Percentiles rank a stretch among this genome's conserved stretches.
phyloP scores from a whole-genome alignment of 2,888 invertebrate species.

The Nemurella pictetii region DNA sequence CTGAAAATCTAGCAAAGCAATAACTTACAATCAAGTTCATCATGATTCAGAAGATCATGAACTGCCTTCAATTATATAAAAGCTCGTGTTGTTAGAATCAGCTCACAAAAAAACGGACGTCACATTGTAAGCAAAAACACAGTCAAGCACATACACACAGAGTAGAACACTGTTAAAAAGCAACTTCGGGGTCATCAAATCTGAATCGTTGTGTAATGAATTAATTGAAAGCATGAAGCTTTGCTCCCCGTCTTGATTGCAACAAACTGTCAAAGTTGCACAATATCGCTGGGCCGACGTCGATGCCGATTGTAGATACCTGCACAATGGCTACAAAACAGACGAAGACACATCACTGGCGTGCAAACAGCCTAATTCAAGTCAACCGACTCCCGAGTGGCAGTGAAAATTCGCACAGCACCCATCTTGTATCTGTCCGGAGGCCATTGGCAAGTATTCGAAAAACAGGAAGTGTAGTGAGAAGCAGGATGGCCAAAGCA shows the following conservation, averaged over 20 bases:
- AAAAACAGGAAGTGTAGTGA: slow-evolving; percentile 23
- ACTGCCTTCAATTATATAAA: not conserved
- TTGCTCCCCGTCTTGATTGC: too few species aligned
- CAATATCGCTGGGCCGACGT: too few species aligned
- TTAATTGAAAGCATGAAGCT: not conserved
- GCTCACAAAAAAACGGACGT: not conserved
- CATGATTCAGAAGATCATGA: not conserved
- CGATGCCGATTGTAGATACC: slow-evolving; percentile 54
- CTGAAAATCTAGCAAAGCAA: not conserved
- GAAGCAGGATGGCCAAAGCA: not conserved
- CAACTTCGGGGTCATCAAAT: not conserved
- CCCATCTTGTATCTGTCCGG: not conserved
- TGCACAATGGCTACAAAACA: slow-evolving; percentile 61
- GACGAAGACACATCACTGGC: slow-evolving; percentile 53
- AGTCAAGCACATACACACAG: too few species aligned
- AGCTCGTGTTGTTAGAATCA: not conserved
- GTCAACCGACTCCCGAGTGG: not conserved
- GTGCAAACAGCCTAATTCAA: not conserved
- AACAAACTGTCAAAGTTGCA: too few species aligned
- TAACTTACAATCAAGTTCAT: not conserved
- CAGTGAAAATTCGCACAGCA: not conserved
- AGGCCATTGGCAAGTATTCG: not conserved
- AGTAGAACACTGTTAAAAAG: not conserved
- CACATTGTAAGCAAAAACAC: not conserved
- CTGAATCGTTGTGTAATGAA: not conserved